Evolutionary conservation across 1,140 invertebrate genomes (phyloP).

Genomic region (Helicoverpa armigera): DNA sequence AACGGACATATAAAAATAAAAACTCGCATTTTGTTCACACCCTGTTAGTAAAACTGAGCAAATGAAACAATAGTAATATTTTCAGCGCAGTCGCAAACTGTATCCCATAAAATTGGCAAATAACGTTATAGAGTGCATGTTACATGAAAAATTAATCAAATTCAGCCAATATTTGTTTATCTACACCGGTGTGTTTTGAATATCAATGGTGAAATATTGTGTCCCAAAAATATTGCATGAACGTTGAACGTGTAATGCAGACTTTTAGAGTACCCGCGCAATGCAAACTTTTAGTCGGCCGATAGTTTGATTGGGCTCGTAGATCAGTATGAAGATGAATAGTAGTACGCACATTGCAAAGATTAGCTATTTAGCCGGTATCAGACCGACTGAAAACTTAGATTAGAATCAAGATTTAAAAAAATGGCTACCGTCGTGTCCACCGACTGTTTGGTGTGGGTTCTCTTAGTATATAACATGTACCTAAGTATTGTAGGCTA

Average conservation of each 20-base stretch:
- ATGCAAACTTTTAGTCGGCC: too few relatives aligned
- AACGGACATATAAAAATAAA: background rate
- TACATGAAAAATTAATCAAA: conserved; percentile 19
- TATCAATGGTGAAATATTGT: background rate
- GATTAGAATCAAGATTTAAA: too few relatives aligned
- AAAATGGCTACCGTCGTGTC: too few relatives aligned
- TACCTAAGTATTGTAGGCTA: too few relatives aligned
- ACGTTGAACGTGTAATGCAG: background rate
- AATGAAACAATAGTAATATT: background rate
- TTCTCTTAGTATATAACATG: too few relatives aligned
- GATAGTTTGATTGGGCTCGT: too few relatives aligned
- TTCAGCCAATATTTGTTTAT: background rate
- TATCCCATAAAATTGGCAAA: conserved; percentile 16
- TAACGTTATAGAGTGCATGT: background rate
- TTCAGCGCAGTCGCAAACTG: background rate
- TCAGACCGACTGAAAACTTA: too few relatives aligned
- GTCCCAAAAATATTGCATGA: background rate
- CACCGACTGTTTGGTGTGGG: too few relatives aligned
- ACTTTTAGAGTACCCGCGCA: too few relatives aligned
- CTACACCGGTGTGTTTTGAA: background rate
- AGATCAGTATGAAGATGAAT: too few relatives aligned
- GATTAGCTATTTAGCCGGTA: too few relatives aligned
- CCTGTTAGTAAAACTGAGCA: background rate
- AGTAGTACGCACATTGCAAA: too few relatives aligned
- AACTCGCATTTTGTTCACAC: background rate